phyloP scores from a whole-genome alignment of 2,797 vertebrate species.

The Oreochromis grahami region DNA sequence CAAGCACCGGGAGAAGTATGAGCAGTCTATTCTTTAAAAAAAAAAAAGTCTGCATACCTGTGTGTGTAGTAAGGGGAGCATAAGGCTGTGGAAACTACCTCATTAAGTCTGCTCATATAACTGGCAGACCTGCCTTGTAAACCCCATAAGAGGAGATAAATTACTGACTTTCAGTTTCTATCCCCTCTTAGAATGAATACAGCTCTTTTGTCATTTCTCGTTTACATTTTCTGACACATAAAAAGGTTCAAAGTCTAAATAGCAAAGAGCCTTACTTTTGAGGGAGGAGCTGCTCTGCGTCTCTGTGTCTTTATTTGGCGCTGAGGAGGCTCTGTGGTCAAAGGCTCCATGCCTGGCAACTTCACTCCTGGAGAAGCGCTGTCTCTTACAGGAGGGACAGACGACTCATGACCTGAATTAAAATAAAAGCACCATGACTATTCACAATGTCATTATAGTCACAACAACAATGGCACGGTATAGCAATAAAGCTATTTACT shows the following conservation, averaged over 20 bases:
- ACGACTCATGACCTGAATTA: constrained; percentile 66
- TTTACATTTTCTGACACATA: not conserved
- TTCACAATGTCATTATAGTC: not conserved
- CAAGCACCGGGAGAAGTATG: not conserved
- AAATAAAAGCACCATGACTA: not conserved
- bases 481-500: not conserved
- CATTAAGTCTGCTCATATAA: not conserved
- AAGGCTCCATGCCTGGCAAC: constrained; percentile 48
- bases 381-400: constrained; percentile 48
- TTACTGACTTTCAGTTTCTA: not conserved
- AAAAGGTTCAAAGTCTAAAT: not conserved
- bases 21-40: not conserved
- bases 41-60: not conserved
- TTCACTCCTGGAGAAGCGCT: constrained; percentile 64
- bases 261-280: constrained; percentile 78
- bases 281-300: constrained; percentile 85
- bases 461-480: not conserved
- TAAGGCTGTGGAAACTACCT: not conserved
- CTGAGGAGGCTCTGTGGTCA: constrained; percentile 60
- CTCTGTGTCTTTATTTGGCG: constrained; percentile 88
- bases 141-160: not conserved
- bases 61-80: not conserved
- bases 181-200: not conserved
- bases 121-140: not conserved
- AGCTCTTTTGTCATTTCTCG: not conserved